Conservation (phyloP, 2,888 invertebrate species). For the Cataglyphis rosenhaueri region DNA sequence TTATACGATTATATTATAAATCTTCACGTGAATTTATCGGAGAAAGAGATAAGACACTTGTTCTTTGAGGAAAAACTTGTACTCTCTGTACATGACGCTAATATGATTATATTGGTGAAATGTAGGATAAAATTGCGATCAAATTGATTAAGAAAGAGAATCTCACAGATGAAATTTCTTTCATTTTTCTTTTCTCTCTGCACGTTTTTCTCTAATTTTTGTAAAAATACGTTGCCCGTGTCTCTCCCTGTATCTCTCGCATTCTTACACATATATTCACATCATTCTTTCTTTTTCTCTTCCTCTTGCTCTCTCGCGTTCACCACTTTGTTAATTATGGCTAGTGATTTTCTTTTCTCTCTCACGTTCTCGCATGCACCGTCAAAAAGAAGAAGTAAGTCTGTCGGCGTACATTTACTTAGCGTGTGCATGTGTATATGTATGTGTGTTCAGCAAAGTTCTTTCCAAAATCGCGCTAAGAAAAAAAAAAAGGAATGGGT, state of each 20-base stretch:
- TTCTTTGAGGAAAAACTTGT: neutral
- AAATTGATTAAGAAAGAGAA: conserved; percentile 44
- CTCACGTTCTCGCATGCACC: conserved; percentile 45
- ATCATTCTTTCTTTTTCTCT: conserved; percentile 42
- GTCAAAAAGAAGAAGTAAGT: conserved; percentile 32
- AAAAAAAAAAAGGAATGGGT: conserved; percentile 15
- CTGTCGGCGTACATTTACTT: conserved; percentile 19
- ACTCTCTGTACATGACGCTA: neutral
- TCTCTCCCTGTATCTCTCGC: conserved; percentile 26
- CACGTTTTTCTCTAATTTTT: conserved; percentile 51
- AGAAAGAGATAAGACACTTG: neutral
- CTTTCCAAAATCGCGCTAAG: conserved; percentile 11
- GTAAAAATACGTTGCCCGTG: conserved; percentile 66
- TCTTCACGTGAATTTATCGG: conserved; percentile 7
- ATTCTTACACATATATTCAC: neutral
- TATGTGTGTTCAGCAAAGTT: conserved; percentile 23
- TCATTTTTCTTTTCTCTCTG: conserved; percentile 27
- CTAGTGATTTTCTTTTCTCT: conserved; percentile 38
- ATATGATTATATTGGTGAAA: conserved; percentile 10
- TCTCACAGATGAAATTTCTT: conserved; percentile 21
- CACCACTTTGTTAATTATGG: conserved; percentile 58
- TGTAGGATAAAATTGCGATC: conserved; percentile 18
- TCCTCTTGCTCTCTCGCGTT: conserved; percentile 50
- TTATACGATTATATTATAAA: neutral
- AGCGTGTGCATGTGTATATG: neutral